Evolutionary conservation across 2,797 vertebrate genomes (phyloP), one percentile per base, ranked within the genome.

Genomic region (Pantherophis alleghaniensis): DNA sequence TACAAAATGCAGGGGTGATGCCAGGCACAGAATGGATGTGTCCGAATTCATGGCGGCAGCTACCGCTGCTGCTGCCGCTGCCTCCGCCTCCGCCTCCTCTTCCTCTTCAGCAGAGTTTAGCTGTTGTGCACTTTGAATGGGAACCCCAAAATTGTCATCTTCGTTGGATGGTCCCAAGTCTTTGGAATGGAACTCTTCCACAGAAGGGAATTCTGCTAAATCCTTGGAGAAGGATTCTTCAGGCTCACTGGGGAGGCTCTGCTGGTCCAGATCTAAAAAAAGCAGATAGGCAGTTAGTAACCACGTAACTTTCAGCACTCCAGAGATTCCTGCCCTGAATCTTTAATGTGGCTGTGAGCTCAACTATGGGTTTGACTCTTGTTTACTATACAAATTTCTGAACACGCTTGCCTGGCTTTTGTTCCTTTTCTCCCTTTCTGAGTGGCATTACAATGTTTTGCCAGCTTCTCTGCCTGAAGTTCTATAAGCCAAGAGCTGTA

Each of bases 1-100:
- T 96, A 99, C 99, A 97, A 99, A 99, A 97, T 99, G 99, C 42
- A 99, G 98, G 0, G 99, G 99, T 4, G 99, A 99, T 0, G 99
- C 98, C 0, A 99, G 98, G 95, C 83, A 97, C 95, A 97, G 96
- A 96, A 97, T 97, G 90, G 95, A 96, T 69, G 95, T 93, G 37
- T 96, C 95, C 91, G 96, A 95, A 94, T 95, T 94, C n/a, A 94
- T 89, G 57, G 95, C 95, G 92, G 96, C 93, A 60, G 91, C 92
- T 79, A 91, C 93, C 60, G 90, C 92, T 0, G 5, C 92, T 0
- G 96, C 96, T 11, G 95, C 95, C 91, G 90, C 47, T 6, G 6
- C 47, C 47, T 1, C 94, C 61, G 86, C 32, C 32, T 2, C 37
- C 37, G 37, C 93, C 0, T 2, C 92, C 0, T 96, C 96, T 20